Evolutionary conservation across 2,113 vertebrate species (phyloP), one percentile per base, ranked within the genome.

Genomic region (Phoenicopterus ruber): DNA sequence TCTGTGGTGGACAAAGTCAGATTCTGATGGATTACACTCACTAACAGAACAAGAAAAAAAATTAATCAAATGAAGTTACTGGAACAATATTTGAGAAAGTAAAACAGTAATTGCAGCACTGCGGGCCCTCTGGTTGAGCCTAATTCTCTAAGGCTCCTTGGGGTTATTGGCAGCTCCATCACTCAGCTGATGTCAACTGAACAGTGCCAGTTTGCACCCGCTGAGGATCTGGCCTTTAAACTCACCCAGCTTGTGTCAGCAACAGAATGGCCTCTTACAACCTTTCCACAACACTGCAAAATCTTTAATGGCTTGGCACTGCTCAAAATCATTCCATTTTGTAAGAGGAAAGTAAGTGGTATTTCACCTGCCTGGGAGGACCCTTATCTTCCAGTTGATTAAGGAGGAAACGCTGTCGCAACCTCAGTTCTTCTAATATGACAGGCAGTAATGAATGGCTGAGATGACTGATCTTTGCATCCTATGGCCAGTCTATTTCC

Each of bases 211-310:
- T 91, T 94, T 91, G 79, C 50, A 29, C 38, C 32, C 0, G 0
- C 78, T 62, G 62, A 94, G 70, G 57, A 96, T 91, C 72, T 82
- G 54, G 73, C 91, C 91, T 89, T 93, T 94, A 70, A 95, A 83
- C 85, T 93, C 78, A 62, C 50, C 54, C 58, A 59, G 55, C 42
- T 82, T 67, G 66, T 95, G 70, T 96, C 82, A 86, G 84, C 63
- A 76, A 40, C 72, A 29, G 81, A 61, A 21, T 85, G 70, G 54
- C 81, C 62, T 94, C 96, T 91, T 55, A 58, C 38, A 80, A 82
- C 78, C 93, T 95, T 97, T 96, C 95, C 9, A 3, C 95, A 94
- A 66, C 74, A 74, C 78, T 97, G 93, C 70, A 91, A 94, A 90
- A 96, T 94, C 82, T 91, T 82, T 91, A 93, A 97, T 93, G 84